phyloP scores from a whole-genome alignment of 1,140 invertebrate species.

The Drosophila subobscura region DNA sequence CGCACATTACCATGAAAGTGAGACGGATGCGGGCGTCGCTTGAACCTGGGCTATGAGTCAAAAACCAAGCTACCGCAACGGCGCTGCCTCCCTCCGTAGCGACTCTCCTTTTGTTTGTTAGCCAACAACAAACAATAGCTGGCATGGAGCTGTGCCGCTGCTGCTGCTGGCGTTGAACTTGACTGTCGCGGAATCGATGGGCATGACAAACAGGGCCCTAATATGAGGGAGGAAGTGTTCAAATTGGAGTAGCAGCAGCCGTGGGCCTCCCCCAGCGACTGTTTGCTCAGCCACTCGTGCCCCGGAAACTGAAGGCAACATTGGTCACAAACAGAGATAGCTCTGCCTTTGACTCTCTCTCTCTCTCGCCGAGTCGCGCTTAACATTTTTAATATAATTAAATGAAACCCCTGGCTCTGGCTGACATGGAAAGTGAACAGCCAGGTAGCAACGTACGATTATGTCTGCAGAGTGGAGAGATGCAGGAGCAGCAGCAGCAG shows the following conservation, averaged over 20 bases:
- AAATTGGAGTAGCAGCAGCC: conserved; percentile 73
- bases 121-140: conserved; percentile 65
- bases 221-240: conserved; percentile 77
- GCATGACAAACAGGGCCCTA: conserved; percentile 75
- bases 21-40: conserved; percentile 69
- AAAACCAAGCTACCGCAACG: conserved; percentile 80
- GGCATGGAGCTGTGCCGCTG: conserved; percentile 7
- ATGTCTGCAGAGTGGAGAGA: too few relatives aligned
- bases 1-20: conserved; percentile 60
- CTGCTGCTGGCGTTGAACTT: conserved; percentile 78
- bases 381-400: conserved; percentile 65
- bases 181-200: conserved; percentile 77
- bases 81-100: conserved; percentile 33
- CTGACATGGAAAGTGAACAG: conserved; percentile 40
- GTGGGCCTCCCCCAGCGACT: conserved; percentile 41
- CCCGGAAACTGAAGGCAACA: conserved; percentile 75
- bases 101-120: conserved; percentile 57
- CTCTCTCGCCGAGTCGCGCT: conserved; percentile 33
- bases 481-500: not conserved
- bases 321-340: conserved; percentile 37
- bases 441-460: conserved; percentile 20
- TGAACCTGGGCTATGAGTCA: conserved; percentile 67
- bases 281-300: conserved; percentile 53
- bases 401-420: conserved; percentile 49
- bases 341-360: conserved; percentile 6